Percentiles rank a stretch among this genome's conserved stretches.
Conservation (phyloP, 2,888 invertebrate species). For the Amphipoea lucens region DNA sequence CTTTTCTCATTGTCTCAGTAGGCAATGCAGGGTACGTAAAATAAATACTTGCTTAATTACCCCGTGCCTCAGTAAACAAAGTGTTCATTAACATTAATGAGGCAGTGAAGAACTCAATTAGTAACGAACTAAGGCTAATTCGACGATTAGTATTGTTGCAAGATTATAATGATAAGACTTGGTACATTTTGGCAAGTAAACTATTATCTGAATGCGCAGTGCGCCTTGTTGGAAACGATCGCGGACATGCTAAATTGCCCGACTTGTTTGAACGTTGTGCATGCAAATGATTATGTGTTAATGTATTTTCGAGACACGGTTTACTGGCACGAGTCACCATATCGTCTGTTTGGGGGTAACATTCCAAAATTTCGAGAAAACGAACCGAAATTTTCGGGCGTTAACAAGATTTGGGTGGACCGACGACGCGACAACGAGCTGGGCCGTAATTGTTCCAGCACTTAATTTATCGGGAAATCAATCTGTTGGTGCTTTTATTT, state of each 20-base stretch:
- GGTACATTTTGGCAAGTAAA: constrained; percentile 46
- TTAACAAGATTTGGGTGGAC: constrained; percentile 29
- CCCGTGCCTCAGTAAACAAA: constrained; percentile 33
- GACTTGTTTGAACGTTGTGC: constrained; percentile 24
- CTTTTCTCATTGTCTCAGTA: neutral
- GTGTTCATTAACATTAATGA: constrained; percentile 55
- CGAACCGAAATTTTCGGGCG: neutral
- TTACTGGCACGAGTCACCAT: constrained; percentile 40
- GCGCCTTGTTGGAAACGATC: constrained; percentile 10
- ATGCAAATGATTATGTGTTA: constrained; percentile 37
- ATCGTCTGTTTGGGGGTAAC: constrained; percentile 20
- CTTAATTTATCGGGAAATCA: constrained; percentile 17
- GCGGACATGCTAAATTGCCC: constrained; percentile 11
- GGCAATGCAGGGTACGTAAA: neutral
- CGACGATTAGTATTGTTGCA: constrained; percentile 39
- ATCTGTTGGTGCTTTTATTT: neutral
- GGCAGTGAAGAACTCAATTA: constrained; percentile 35
- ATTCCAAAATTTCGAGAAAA: constrained; percentile 33
- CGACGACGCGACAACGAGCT: neutral
- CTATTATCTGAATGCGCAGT: constrained; percentile 20
- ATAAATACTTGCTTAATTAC: constrained; percentile 27
- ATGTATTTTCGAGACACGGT: constrained; percentile 50
- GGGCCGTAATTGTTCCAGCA: constrained; percentile 5
- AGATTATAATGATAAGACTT: constrained; percentile 28
- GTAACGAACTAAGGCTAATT: constrained; percentile 41